Base-by-base conservation (phyloP, 2,888 invertebrate species). In the Microplitis deprimator region DNA sequence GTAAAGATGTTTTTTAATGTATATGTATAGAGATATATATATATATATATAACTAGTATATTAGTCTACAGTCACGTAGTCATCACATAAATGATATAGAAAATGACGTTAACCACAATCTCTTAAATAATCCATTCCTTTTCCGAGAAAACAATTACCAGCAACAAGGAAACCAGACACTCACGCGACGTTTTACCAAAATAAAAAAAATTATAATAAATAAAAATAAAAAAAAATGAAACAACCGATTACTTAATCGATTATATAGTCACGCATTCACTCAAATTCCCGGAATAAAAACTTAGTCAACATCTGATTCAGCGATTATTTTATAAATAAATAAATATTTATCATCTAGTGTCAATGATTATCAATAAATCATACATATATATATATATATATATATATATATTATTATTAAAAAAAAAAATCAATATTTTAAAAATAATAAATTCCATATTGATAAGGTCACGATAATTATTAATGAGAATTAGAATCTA, bases 101-200 rank as follows among this genome's bases (percentile, higher is more conserved):
- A 29, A 29, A 29, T 29, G 29, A 29, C 29, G 29, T 29, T 29
- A 50, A 50, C 50, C 50, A 50, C 50, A 50, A 50, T 13, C 8
- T 50, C 50, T 8, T 50, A 13, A 50, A 50, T 50, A 50, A 50
- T 50, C 50, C 50, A 50, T 50, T 50, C 13, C 50, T 50, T 50
- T 50, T 50, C 50, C 50, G 50, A 50, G 50, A 13, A 50, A 50
- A 50, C 50, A 50, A 50, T 50, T 50, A 50, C 8, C 13, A 8
- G 50, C 50, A 50, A 50, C 50, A 50, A 50, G 50, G 50, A 50
- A 50, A 5, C 50, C 50, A 13, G 13, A 50, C 50, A 50, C 50
- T 50, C 50, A 68, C 68, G 68, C 68, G 41, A 68, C 50, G 68
- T 40, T 68, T 68, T 8, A 16, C 39, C 17, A 68, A 39, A 68